Conservation (phyloP, 2,113 vertebrate genomes). For the Oceanodroma tethys region DNA sequence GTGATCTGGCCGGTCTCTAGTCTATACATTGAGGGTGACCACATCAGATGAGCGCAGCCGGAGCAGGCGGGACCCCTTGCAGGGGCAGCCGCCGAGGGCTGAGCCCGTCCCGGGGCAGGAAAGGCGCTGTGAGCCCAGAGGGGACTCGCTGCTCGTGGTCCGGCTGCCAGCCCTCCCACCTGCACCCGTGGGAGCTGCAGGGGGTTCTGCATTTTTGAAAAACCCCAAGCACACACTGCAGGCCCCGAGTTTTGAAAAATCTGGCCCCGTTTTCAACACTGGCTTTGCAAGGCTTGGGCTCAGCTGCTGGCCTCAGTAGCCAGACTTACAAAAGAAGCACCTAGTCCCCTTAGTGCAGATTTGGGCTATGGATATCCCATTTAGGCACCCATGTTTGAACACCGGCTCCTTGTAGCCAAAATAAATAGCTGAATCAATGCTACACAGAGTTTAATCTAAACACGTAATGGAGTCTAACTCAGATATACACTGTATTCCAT, state of each 20-base stretch:
- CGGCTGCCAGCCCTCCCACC: neutral
- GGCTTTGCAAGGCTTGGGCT: neutral
- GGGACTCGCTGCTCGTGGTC: neutral
- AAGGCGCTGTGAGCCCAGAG: fast-evolving
- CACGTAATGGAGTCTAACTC: slow-evolving; percentile 1
- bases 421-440: slow-evolving; percentile 57
- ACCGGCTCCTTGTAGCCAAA: slow-evolving; percentile 4
- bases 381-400: slow-evolving; percentile 29
- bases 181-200: neutral
- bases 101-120: neutral
- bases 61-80: neutral
- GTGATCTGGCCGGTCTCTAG: neutral
- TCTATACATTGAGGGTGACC: fast-evolving
- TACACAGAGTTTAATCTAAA: slow-evolving; percentile 57
- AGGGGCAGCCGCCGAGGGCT: neutral
- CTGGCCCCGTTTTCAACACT: neutral
- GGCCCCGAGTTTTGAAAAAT: neutral
- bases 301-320: neutral
- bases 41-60: fast-evolving
- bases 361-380: neutral
- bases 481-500: slow-evolving; percentile 39
- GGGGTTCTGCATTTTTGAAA: neutral
- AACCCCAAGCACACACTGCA: neutral
- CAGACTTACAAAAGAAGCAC: neutral
- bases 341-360: neutral